Conservation (phyloP, 2,888 invertebrate species). For the Rhagonycha lutea region DNA sequence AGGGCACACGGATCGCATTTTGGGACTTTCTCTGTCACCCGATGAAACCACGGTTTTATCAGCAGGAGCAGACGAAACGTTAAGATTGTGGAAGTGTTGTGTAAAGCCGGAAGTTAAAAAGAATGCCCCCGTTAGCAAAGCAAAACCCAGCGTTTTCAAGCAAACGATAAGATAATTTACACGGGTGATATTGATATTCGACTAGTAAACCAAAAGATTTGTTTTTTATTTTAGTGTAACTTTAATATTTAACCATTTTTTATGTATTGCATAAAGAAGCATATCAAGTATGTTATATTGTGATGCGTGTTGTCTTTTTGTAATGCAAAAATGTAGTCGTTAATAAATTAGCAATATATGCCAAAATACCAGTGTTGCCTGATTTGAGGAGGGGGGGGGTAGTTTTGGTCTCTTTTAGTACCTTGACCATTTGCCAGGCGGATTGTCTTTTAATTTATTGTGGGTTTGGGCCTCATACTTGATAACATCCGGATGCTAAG, state of each 20-base stretch:
- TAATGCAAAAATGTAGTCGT: neutral
- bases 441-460: no score
- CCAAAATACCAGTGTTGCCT: no score
- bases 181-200: neutral
- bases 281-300: neutral
- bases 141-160: slow-evolving; percentile 69
- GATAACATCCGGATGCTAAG: no score
- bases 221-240: neutral
- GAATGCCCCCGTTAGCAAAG: slow-evolving; percentile 64
- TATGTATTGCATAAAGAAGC: neutral
- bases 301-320: neutral
- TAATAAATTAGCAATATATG: neutral
- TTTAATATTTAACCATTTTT: neutral
- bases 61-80: slow-evolving; percentile 95
- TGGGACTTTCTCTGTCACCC: slow-evolving; percentile 92
- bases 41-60: slow-evolving; percentile 92
- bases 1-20: slow-evolving; percentile 88
- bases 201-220: neutral
- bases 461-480: no score
- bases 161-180: slow-evolving; percentile 70
- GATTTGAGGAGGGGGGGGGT: no score
- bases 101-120: slow-evolving; percentile 78
- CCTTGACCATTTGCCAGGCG: no score
- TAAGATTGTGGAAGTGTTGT: slow-evolving; percentile 96
- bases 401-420: no score